A percentile compares a stretch with the other conserved stretches of the same genome.
Conservation (phyloP, 1,140 invertebrate genomes). For the Melanaphis sacchari region DNA sequence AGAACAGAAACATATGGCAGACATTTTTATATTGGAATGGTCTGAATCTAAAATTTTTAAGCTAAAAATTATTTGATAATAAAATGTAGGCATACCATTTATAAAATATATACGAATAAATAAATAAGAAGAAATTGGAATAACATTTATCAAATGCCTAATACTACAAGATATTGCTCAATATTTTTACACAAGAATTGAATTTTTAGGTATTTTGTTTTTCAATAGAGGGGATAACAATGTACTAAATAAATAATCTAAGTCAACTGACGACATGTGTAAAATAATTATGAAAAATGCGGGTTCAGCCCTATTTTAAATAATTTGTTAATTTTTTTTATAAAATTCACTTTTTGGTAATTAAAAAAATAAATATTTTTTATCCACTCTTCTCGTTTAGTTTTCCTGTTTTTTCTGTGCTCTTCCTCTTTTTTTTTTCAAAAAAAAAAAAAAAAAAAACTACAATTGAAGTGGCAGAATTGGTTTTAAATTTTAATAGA, state of each 20-base stretch:
- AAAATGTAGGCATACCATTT: neutral
- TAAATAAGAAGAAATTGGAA: neutral
- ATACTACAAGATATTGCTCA: slow-evolving; percentile 62
- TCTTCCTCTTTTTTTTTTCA: neutral
- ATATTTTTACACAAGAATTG: slow-evolving; percentile 62
- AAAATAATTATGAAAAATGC: neutral
- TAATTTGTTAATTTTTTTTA: neutral
- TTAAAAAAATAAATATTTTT: neutral
- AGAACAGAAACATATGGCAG: neutral
- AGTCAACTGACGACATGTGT: neutral
- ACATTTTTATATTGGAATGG: neutral
- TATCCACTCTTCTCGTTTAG: neutral
- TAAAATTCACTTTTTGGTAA: neutral
- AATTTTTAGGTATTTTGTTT: slow-evolving; percentile 63
- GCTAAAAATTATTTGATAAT: neutral
- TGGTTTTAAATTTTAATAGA: neutral
- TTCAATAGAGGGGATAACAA: slow-evolving; percentile 61
- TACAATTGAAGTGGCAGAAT: neutral
- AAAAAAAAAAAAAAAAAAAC: neutral
- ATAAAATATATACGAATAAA: neutral
- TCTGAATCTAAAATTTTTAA: neutral
- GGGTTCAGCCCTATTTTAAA: neutral
- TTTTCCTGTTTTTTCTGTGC: neutral
- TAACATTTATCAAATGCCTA: slow-evolving; percentile 62
- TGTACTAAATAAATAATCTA: neutral